phyloP scores from a whole-genome alignment of 2,888 invertebrate species.

The Sinotaia quadrata region DNA sequence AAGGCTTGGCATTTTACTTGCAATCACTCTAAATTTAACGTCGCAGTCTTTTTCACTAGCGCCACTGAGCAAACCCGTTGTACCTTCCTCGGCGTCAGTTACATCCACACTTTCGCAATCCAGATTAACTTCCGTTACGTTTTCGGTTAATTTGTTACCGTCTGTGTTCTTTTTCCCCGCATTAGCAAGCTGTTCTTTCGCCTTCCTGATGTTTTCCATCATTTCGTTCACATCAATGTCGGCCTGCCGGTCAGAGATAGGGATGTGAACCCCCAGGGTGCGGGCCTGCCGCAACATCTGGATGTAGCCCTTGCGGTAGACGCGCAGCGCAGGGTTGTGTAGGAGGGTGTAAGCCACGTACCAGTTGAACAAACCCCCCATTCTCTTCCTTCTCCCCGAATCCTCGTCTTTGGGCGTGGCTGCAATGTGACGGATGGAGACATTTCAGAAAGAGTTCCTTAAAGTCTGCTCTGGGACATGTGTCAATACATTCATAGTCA shows the following conservation, averaged over 20 bases:
- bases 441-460: too few species aligned
- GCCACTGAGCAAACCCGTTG: too few species aligned
- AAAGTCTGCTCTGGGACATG: too few species aligned
- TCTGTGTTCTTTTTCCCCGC: not conserved
- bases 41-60: too few species aligned
- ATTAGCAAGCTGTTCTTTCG: not conserved
- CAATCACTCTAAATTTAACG: too few species aligned
- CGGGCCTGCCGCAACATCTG: conserved; percentile 33
- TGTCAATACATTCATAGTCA: too few species aligned
- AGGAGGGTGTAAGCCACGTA: conserved; percentile 47
- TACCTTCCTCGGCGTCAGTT: too few species aligned
- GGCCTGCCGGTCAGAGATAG: conserved; percentile 35
- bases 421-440: too few species aligned
- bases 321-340: conserved; percentile 44
- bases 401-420: not conserved
- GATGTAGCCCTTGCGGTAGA: conserved; percentile 39
- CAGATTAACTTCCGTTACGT: too few species aligned
- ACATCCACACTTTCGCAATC: too few species aligned
- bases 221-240: conserved; percentile 35
- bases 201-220: conserved; percentile 23
- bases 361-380: conserved; percentile 45
- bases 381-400: not conserved
- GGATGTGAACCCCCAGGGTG: conserved; percentile 24
- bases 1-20: too few species aligned
- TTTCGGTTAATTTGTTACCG: too few species aligned